Conservation (phyloP, 2,797 vertebrate genomes). For the Notolepis coatsorum region DNA sequence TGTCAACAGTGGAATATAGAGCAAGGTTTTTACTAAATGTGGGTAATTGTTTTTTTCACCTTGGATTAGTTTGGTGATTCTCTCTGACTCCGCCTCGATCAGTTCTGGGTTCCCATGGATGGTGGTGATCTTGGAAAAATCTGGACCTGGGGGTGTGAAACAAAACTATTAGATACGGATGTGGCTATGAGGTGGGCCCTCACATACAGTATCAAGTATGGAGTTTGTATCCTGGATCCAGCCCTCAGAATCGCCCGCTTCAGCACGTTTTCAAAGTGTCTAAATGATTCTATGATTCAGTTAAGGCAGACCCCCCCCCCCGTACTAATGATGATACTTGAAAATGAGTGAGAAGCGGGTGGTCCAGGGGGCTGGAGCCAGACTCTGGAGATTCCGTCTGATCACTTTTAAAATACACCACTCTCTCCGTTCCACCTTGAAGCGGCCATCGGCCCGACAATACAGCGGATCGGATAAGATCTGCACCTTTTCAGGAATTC, state of each 20-base stretch:
- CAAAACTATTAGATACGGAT: conserved; percentile 26
- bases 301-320: too few species aligned
- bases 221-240: too few species aligned
- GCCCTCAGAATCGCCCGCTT: too few species aligned
- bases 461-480: too few species aligned
- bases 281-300: too few species aligned
- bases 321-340: too few species aligned
- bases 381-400: not conserved
- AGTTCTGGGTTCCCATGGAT: conserved; percentile 68
- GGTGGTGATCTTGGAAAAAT: conserved; percentile 78
- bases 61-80: conserved; percentile 80
- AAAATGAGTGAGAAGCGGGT: too few species aligned
- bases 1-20: not conserved
- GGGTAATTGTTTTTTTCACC: too few species aligned
- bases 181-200: not conserved
- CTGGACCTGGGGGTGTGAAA: conserved; percentile 65
- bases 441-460: conserved; percentile 2
- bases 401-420: conserved; percentile 23
- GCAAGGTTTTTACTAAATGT: too few species aligned
- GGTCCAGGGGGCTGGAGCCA: too few species aligned
- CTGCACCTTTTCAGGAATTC: too few species aligned
- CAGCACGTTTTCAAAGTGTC: too few species aligned
- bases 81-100: conserved; percentile 74
- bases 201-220: not conserved
- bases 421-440: conserved; percentile 20